phyloP scores from a whole-genome alignment of 2,797 vertebrate genomes.

The Xenops minutus region DNA sequence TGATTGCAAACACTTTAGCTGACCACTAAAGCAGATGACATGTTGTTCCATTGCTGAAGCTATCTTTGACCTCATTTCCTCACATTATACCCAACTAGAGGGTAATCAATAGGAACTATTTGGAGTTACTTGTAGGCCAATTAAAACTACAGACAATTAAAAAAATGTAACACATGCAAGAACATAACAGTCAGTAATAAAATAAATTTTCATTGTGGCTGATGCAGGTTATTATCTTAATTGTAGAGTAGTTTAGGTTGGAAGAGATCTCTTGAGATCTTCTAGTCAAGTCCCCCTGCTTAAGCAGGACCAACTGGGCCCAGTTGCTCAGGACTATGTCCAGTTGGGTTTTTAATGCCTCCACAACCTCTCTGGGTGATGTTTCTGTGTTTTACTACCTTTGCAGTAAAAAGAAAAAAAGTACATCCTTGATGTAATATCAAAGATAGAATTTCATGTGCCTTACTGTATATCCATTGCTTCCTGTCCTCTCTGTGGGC shows the following conservation, averaged over 20 bases:
- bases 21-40: neutral
- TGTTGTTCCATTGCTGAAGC: slow-evolving; percentile 52
- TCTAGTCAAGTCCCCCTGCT: neutral
- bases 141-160: neutral
- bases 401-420: neutral
- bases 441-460: neutral
- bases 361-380: neutral
- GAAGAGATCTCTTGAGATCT: neutral
- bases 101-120: neutral
- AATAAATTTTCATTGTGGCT: neutral
- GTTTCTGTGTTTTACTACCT: neutral
- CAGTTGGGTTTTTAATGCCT: neutral
- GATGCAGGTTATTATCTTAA: neutral
- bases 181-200: neutral
- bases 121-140: neutral
- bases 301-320: neutral
- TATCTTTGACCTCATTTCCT: slow-evolving; percentile 43
- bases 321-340: neutral
- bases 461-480: neutral
- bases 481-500: neutral
- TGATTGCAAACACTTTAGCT: neutral
- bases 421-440: neutral
- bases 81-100: neutral
- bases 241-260: neutral
- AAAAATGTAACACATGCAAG: neutral